Percentiles rank a stretch among this genome's conserved stretches.
phyloP scores from a whole-genome alignment of 1,140 invertebrate species.

The Sitophilus oryzae region DNA sequence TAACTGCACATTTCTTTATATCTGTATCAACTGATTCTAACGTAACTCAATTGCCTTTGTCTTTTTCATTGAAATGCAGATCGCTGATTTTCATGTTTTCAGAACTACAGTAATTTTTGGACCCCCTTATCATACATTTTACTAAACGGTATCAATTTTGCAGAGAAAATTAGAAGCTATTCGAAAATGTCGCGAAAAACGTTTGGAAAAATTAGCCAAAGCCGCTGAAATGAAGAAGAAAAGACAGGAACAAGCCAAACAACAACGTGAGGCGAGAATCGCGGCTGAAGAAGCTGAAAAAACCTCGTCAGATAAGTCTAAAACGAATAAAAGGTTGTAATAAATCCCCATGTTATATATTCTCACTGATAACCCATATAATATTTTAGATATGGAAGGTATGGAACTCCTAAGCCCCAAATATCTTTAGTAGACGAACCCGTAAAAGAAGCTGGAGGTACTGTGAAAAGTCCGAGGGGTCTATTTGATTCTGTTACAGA shows the following conservation, averaged over 20 bases:
- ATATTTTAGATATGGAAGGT: slow-evolving; percentile 19
- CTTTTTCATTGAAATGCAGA: no score
- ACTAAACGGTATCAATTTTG: neutral
- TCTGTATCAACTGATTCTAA: no score
- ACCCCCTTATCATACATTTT: neutral
- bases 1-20: no score
- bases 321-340: slow-evolving; percentile 12
- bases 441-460: slow-evolving; percentile 8
- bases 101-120: no score
- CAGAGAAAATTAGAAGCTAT: slow-evolving; percentile 18
- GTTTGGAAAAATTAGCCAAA: slow-evolving; percentile 18
- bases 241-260: slow-evolving; percentile 11
- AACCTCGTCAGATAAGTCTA: slow-evolving; percentile 8
- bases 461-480: slow-evolving; percentile 9
- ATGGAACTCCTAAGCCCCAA: slow-evolving; percentile 17
- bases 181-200: slow-evolving; percentile 17
- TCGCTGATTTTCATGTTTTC: no score
- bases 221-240: slow-evolving; percentile 15
- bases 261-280: slow-evolving; percentile 14
- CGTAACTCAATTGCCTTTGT: no score
- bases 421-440: slow-evolving; percentile 17
- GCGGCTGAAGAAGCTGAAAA: slow-evolving; percentile 16
- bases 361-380: no score
- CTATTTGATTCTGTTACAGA: slow-evolving; percentile 2
- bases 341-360: no score